Evolutionary conservation across 1,140 invertebrate species (phyloP).

Genomic region (Probaryconus sp.): DNA sequence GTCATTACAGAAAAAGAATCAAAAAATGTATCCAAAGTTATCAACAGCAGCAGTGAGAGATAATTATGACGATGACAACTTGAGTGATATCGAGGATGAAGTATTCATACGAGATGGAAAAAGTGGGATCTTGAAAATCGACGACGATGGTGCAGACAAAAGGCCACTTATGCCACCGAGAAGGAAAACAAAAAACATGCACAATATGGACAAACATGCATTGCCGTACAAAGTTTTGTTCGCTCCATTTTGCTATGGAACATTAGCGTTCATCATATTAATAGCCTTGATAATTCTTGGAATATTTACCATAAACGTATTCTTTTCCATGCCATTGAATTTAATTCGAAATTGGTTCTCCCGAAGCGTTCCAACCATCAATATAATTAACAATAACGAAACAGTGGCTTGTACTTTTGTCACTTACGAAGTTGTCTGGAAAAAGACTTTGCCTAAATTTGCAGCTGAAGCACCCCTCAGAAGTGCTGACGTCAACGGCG

Average conservation of each 20-base stretch:
- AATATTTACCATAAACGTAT: constrained; percentile 81
- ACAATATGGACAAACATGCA: constrained; percentile 76
- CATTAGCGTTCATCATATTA: constrained; percentile 80
- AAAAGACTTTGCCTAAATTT: constrained; percentile 84
- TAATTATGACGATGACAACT: constrained; percentile 80
- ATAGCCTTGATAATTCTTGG: constrained; percentile 81
- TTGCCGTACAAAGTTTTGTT: constrained; percentile 80
- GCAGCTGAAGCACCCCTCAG: constrained; percentile 87
- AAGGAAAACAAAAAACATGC: constrained; percentile 77
- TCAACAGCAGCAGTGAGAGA: constrained; percentile 72
- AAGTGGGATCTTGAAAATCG: constrained; percentile 81
- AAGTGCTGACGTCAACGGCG: constrained; percentile 85
- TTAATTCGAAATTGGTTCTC: constrained; percentile 80
- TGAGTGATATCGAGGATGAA: constrained; percentile 86
- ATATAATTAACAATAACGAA: constrained; percentile 47
- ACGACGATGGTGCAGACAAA: constrained; percentile 85
- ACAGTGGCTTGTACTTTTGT: constrained; percentile 84
- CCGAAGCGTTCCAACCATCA: constrained; percentile 31
- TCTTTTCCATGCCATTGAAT: constrained; percentile 82
- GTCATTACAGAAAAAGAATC: too few relatives aligned
- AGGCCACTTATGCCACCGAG: constrained; percentile 86
- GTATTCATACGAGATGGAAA: constrained; percentile 87
- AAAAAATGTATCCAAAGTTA: constrained; percentile 61
- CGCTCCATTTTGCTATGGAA: constrained; percentile 81
- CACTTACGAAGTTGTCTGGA: constrained; percentile 85